A percentile compares a stretch with the other conserved stretches of the same genome.
Conservation (phyloP, 2,888 invertebrate genomes). For the Silvanus unidentatus region DNA sequence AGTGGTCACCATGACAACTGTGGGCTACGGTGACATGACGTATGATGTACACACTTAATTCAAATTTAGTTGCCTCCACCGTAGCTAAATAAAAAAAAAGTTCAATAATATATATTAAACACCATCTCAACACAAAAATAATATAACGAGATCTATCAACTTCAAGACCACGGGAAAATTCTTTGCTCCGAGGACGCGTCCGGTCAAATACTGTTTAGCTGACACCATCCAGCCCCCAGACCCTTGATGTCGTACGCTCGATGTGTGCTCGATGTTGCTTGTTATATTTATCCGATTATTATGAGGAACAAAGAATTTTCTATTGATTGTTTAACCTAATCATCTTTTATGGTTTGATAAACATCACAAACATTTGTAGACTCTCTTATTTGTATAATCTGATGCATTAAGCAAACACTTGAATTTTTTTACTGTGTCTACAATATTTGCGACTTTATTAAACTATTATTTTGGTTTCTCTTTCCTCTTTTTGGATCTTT, state of each 20-base stretch:
- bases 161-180: conserved; percentile 42
- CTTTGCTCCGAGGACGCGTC: conserved; percentile 46
- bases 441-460: conserved; percentile 8
- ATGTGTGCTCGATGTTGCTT: conserved; percentile 45
- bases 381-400: background rate
- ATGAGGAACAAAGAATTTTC: conserved; percentile 50
- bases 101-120: conserved; percentile 5
- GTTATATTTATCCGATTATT: conserved; percentile 25
- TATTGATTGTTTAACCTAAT: conserved; percentile 24
- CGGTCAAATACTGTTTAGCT: conserved; percentile 18
- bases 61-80: conserved; percentile 48
- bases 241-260: conserved; percentile 44
- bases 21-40: conserved; percentile 99
- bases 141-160: conserved; percentile 2
- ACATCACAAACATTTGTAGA: background rate
- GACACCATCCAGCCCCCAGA: conserved; percentile 29
- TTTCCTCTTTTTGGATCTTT: background rate
- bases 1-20: conserved; percentile 99
- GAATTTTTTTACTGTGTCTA: background rate
- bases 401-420: no score
- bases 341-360: conserved; percentile 4
- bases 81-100: conserved; percentile 35
- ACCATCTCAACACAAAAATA: no score
- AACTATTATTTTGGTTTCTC: conserved; percentile 8
- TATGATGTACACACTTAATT: conserved; percentile 57